These are phyloP conservation scores for Invenusta paracnida DNA, from an alignment of 2,888 invertebrate genomes.

Conservation along the genomic window DNA sequence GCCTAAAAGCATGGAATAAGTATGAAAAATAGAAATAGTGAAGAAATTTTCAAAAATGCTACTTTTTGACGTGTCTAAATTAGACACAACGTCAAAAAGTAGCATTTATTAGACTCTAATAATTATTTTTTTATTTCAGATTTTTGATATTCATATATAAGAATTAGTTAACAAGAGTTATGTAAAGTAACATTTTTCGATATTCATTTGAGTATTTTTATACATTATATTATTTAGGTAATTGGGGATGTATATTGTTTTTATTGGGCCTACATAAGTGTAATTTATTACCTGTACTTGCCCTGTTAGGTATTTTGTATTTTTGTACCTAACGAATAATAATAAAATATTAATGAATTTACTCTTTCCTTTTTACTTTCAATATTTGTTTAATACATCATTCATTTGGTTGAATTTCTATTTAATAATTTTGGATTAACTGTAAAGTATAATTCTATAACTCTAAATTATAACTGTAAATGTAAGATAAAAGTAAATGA, in stretches of 20 bases:
- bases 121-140: not conserved
- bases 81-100: no score
- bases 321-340: not conserved
- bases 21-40: slow-evolving; percentile 9
- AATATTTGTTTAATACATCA: not conserved
- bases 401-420: not conserved
- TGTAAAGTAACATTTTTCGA: not conserved
- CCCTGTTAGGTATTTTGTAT: not conserved
- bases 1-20: slow-evolving; percentile 26
- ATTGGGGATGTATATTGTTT: not conserved
- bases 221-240: not conserved
- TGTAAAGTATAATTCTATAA: slow-evolving; percentile 29
- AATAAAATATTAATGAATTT: not conserved
- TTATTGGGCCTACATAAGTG: not conserved
- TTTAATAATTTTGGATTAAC: not conserved
- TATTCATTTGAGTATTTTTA: not conserved
- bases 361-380: not conserved
- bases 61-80: no score
- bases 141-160: not conserved
- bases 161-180: not conserved
- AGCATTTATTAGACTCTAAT: not conserved
- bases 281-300: not conserved
- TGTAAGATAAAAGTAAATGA: slow-evolving; percentile 22
- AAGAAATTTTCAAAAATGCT: slow-evolving; percentile 9
- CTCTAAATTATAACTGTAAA: slow-evolving; percentile 21